A percentile compares a stretch with the other conserved stretches of the same genome.
Evolutionary conservation across 1,140 invertebrate species (phyloP).

Genomic region (Mactra quadrangularis): DNA sequence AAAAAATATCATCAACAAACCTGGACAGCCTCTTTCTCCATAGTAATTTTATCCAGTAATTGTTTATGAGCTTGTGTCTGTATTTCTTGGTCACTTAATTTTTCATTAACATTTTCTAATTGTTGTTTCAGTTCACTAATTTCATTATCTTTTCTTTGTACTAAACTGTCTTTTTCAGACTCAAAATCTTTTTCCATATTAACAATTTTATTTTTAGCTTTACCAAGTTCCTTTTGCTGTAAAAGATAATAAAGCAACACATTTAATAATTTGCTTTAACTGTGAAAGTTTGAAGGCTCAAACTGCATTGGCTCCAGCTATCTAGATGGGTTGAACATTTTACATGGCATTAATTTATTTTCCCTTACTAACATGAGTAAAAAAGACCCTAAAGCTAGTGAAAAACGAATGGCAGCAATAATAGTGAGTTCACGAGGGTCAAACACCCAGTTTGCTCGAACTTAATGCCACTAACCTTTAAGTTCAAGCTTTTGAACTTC

Average conservation of each 20-base stretch:
- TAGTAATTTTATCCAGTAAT: conserved; percentile 76
- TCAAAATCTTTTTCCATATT: conserved; percentile 75
- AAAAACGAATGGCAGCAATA: too few relatives aligned
- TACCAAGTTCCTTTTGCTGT: conserved; percentile 78
- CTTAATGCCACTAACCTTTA: too few relatives aligned
- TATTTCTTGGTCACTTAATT: conserved; percentile 75
- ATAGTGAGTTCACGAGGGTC: too few relatives aligned
- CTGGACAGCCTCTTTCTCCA: conserved; percentile 78
- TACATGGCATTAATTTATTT: too few relatives aligned
- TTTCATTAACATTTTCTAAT: conserved; percentile 67
- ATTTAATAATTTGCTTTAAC: background rate
- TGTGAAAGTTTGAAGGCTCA: too few relatives aligned
- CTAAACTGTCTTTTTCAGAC: conserved; percentile 79
- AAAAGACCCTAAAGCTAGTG: too few relatives aligned
- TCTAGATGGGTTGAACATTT: too few relatives aligned
- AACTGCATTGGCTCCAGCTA: too few relatives aligned
- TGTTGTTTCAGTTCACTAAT: conserved; percentile 76
- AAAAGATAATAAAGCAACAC: conserved; percentile 29
- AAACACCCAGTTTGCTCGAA: too few relatives aligned
- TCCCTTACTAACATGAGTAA: too few relatives aligned
- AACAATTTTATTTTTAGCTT: conserved; percentile 74
- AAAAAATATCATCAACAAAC: conserved; percentile 57
- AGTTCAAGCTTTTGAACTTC: too few relatives aligned
- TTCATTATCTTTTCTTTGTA: conserved; percentile 80
- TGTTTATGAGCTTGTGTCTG: conserved; percentile 78